Conservation (phyloP, 2,113 vertebrate genomes). For the Urocynchramus pylzowi region DNA sequence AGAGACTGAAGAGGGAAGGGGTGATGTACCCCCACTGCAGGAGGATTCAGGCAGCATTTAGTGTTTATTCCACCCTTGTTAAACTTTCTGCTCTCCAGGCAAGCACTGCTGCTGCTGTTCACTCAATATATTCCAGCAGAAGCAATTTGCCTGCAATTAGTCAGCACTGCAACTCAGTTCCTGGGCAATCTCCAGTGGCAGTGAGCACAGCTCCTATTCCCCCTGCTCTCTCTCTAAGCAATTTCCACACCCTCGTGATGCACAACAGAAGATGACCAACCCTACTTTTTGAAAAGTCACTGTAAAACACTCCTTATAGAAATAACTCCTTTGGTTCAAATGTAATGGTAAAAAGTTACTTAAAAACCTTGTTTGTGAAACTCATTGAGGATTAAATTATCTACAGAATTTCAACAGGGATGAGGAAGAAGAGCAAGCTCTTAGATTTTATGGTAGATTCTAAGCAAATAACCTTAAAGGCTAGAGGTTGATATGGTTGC, state of each 20-base stretch:
- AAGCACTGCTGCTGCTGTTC: not conserved
- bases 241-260: not conserved
- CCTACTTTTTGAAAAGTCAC: not conserved
- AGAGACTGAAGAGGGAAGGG: not conserved
- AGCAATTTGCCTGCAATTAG: conserved; percentile 25
- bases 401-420: not conserved
- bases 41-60: not conserved
- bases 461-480: not conserved
- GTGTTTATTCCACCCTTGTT: not conserved
- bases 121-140: not conserved
- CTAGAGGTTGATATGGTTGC: not conserved
- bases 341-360: not conserved
- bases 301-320: not conserved
- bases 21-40: not conserved
- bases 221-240: not conserved
- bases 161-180: not conserved
- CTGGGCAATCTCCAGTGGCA: not conserved
- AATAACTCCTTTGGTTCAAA: not conserved
- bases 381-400: not conserved
- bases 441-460: not conserved
- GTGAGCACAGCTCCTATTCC: not conserved
- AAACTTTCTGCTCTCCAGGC: not conserved
- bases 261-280: not conserved
- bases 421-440: not conserved
- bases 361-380: not conserved